Conservation (phyloP, 1,140 invertebrate genomes). For the Nasonia longicornis region DNA sequence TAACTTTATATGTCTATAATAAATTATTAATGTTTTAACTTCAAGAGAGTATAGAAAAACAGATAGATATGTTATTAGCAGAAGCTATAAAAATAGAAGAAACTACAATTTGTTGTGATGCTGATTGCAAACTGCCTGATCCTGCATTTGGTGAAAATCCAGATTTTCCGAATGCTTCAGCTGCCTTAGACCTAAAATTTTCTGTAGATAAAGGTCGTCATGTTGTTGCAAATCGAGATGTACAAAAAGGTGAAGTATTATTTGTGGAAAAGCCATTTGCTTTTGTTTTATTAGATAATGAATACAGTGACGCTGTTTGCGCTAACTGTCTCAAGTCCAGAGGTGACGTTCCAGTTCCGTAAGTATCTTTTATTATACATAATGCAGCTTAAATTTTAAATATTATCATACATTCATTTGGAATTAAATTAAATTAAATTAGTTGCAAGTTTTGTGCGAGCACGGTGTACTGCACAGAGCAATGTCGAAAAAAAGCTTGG, state of each 20-base stretch:
- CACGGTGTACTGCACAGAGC: slow-evolving; percentile 75
- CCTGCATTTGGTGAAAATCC: slow-evolving; percentile 56
- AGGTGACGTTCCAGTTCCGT: slow-evolving; percentile 67
- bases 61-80: slow-evolving; percentile 44
- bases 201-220: slow-evolving; percentile 68
- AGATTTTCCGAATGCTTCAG: slow-evolving; percentile 59
- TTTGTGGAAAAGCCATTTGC: slow-evolving; percentile 80
- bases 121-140: slow-evolving; percentile 26
- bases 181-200: slow-evolving; percentile 55
- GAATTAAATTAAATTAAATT: slow-evolving; percentile 41
- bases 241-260: slow-evolving; percentile 75
- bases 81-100: slow-evolving; percentile 28
- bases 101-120: neutral
- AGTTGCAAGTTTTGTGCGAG: slow-evolving; percentile 77
- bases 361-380: slow-evolving; percentile 55
- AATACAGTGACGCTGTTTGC: slow-evolving; percentile 63
- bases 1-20: neutral
- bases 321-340: slow-evolving; percentile 71
- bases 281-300: slow-evolving; percentile 71
- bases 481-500: slow-evolving; percentile 75
- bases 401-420: slow-evolving; percentile 20
- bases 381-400: slow-evolving; percentile 73
- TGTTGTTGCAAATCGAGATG: slow-evolving; percentile 69
- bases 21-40: slow-evolving; percentile 9
- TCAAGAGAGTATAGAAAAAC: slow-evolving; percentile 47